Percentiles rank a stretch among this genome's conserved stretches.
Conservation (phyloP, 2,888 invertebrate species). For the Acronicta psi region DNA sequence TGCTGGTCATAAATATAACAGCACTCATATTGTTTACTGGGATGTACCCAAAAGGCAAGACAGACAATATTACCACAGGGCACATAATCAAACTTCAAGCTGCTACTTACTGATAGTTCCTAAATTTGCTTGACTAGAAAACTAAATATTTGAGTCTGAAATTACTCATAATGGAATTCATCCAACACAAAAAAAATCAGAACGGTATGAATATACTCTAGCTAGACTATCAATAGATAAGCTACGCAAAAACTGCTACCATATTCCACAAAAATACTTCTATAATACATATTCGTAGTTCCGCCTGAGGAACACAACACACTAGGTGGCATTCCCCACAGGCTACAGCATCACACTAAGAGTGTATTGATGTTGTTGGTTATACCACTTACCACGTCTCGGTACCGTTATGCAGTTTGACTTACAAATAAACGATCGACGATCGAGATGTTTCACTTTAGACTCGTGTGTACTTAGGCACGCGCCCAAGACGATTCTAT, state of each 20-base stretch:
- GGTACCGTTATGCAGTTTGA: constrained; percentile 80
- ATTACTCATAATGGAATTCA: too few relatives aligned
- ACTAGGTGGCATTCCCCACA: constrained; percentile 78
- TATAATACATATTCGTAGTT: constrained; percentile 13
- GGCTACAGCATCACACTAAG: constrained; percentile 69
- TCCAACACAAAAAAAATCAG: too few relatives aligned
- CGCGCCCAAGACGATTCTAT: constrained; percentile 48
- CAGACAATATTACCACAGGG: too few relatives aligned
- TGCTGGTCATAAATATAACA: too few relatives aligned
- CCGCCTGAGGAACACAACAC: constrained; percentile 55
- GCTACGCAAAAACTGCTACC: not conserved
- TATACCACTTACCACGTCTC: constrained; percentile 79
- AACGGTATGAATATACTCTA: too few relatives aligned
- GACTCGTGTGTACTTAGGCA: constrained; percentile 52
- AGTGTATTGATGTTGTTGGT: constrained; percentile 83
- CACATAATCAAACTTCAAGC: too few relatives aligned
- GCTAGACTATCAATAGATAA: not conserved
- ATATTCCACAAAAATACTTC: not conserved
- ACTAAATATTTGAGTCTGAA: too few relatives aligned
- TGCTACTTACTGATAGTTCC: too few relatives aligned
- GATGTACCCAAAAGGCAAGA: too few relatives aligned
- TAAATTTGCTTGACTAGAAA: too few relatives aligned
- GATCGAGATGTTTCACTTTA: constrained; percentile 80
- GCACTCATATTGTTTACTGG: too few relatives aligned
- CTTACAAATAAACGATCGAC: constrained; percentile 78